These are phyloP conservation scores for Syngnathus floridae DNA, from an alignment of 2,113 vertebrate genomes.

Conservation along the genomic window DNA sequence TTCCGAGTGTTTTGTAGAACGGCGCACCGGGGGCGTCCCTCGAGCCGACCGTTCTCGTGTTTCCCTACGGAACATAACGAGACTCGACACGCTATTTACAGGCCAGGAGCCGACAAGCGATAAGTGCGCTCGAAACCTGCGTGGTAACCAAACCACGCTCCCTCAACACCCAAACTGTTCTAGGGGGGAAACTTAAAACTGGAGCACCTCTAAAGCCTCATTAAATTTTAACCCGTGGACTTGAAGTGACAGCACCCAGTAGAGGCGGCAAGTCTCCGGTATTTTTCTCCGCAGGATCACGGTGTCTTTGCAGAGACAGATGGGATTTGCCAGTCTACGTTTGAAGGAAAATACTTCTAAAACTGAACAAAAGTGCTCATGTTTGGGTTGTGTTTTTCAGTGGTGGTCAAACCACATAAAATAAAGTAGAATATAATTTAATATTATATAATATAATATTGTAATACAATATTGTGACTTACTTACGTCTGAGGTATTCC, in stretches of 20 bases:
- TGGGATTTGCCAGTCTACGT: not conserved
- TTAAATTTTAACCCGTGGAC: conserved; percentile 35
- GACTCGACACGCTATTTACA: conserved; percentile 28
- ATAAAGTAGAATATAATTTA: too few species aligned
- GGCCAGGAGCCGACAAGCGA: conserved; percentile 2
- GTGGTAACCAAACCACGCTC: conserved; percentile 8
- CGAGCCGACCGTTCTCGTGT: conserved; percentile 22
- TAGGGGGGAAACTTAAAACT: conserved; percentile 21
- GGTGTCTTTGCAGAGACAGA: conserved; percentile 3
- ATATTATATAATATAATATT: too few species aligned
- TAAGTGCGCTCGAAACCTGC: conserved; percentile 25
- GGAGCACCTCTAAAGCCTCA: conserved; percentile 28
- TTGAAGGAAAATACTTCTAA: not conserved
- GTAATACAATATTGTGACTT: too few species aligned
- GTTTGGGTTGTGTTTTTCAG: not conserved
- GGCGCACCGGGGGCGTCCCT: conserved; percentile 24
- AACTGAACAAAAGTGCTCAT: not conserved
- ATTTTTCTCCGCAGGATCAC: not conserved
- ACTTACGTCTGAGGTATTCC: not conserved
- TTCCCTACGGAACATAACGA: conserved; percentile 29
- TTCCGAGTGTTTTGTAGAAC: conserved; percentile 7
- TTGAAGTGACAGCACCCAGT: conserved; percentile 21
- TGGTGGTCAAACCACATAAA: too few species aligned
- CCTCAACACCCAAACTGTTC: conserved; percentile 21
- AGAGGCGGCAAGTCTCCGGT: conserved; percentile 3